Conservation (phyloP, 2,888 invertebrate genomes). For the Drosophila prostipennis region DNA sequence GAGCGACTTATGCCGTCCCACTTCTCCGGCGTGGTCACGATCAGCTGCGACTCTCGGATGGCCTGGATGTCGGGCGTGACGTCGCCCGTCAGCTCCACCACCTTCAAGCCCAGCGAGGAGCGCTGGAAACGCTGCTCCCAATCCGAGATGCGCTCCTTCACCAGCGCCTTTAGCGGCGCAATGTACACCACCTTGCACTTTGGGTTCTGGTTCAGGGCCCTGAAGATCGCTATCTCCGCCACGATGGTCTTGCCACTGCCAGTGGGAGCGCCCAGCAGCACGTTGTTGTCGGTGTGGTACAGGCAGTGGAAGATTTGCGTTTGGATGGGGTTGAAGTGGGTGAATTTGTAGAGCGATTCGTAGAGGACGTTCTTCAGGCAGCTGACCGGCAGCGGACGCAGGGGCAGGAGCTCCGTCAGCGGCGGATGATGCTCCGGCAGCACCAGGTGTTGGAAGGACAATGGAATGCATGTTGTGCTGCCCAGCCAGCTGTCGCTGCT, state of each 20-base stretch:
- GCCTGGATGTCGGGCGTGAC: constrained; percentile 93
- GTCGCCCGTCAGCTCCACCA: constrained; percentile 98
- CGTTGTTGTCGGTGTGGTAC: constrained; percentile 97
- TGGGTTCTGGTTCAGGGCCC: constrained; percentile 93
- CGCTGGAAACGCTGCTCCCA: constrained; percentile 94
- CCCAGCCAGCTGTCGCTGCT: constrained; percentile 92
- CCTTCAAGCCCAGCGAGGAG: constrained; percentile 89
- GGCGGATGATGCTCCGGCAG: constrained; percentile 96
- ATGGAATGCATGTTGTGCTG: constrained; percentile 86
- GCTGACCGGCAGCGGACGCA: constrained; percentile 94
- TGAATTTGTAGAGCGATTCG: constrained; percentile 94
- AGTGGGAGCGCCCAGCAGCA: constrained; percentile 92
- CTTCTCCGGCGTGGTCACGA: constrained; percentile 99
- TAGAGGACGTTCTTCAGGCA: constrained; percentile 91
- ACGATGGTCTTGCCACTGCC: constrained; percentile 99
- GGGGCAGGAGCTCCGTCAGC: constrained; percentile 95
- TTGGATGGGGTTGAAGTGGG: constrained; percentile 99
- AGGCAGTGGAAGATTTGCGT: constrained; percentile 98
- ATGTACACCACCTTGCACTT: constrained; percentile 97
- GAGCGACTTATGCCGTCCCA: constrained; percentile 99
- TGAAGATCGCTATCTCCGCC: constrained; percentile 98
- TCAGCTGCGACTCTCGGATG: constrained; percentile 93
- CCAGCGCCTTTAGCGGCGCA: constrained; percentile 98
- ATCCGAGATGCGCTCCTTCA: constrained; percentile 97
- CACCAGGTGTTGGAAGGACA: constrained; percentile 93